Conservation (phyloP, 2,797 vertebrate species). For the Lacerta viridis region DNA sequence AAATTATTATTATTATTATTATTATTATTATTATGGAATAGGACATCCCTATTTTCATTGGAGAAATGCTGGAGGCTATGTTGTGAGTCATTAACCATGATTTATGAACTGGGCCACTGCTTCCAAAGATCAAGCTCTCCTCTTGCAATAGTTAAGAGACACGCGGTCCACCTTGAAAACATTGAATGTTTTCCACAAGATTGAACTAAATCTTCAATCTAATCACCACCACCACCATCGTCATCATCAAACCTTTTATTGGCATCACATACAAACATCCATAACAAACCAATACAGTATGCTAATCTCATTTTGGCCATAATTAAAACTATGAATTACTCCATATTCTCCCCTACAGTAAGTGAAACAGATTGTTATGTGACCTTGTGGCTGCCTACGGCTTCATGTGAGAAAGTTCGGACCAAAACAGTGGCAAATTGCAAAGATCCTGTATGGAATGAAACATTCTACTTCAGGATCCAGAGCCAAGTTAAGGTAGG, state of each 20-base stretch:
- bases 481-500: conserved; percentile 84
- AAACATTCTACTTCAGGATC: conserved; percentile 84
- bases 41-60: too few relatives aligned
- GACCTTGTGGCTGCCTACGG: conserved; percentile 84
- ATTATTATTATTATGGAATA: too few relatives aligned
- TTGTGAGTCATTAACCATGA: too few relatives aligned
- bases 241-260: too few relatives aligned
- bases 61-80: too few relatives aligned
- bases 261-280: too few relatives aligned
- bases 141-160: neutral
- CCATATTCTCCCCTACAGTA: conserved; percentile 69
- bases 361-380: conserved; percentile 85
- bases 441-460: conserved; percentile 85
- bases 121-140: neutral
- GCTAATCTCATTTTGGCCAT: too few relatives aligned
- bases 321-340: neutral
- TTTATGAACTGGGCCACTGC: too few relatives aligned
- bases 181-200: neutral
- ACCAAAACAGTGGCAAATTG: conserved; percentile 83
- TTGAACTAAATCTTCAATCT: neutral
- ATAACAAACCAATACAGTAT: too few relatives aligned
- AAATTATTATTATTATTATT: too few relatives aligned
- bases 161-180: neutral
- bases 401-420: conserved; percentile 77
- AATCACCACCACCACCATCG: too few relatives aligned